These are phyloP conservation scores for Brienomyrus brachyistius DNA, from an alignment of 2,113 vertebrate genomes.

Conservation along the genomic window DNA sequence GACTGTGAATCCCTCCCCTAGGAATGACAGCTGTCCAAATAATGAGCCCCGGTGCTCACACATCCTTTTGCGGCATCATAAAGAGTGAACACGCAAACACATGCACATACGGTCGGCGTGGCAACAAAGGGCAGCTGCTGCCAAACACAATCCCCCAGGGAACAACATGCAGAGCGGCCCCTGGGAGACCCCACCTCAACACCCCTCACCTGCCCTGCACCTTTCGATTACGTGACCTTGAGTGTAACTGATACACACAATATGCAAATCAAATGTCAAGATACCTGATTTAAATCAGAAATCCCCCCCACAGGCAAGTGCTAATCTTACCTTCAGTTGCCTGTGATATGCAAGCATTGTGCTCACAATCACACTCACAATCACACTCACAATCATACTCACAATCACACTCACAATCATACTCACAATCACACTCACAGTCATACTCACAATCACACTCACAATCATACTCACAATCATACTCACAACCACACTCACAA, in stretches of 20 bases:
- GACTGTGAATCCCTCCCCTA: not conserved
- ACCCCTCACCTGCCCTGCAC: not conserved
- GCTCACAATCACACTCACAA: not conserved
- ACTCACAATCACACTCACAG: not conserved
- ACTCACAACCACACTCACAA: not conserved
- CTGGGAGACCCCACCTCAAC: not conserved
- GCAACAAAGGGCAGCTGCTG: not conserved
- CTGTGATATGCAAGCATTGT: not conserved
- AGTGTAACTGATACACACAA: not conserved
- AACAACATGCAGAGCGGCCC: not conserved
- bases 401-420: not conserved
- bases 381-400: not conserved
- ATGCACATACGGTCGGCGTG: not conserved
- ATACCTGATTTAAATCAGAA: not conserved
- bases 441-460: not conserved
- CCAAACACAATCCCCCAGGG: not conserved
- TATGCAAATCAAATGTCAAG: not conserved
- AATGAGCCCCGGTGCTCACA: slow-evolving; percentile 55
- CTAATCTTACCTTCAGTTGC: not conserved
- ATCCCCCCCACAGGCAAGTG: not conserved
- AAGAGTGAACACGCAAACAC: slow-evolving; percentile 43
- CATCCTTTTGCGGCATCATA: slow-evolving; percentile 43
- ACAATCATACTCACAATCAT: too few species aligned
- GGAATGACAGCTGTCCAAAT: slow-evolving; percentile 66
- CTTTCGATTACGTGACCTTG: not conserved